These are phyloP conservation scores for Ostrea denselamellosa DNA, from an alignment of 1,140 invertebrate genomes.

Conservation along the genomic window DNA sequence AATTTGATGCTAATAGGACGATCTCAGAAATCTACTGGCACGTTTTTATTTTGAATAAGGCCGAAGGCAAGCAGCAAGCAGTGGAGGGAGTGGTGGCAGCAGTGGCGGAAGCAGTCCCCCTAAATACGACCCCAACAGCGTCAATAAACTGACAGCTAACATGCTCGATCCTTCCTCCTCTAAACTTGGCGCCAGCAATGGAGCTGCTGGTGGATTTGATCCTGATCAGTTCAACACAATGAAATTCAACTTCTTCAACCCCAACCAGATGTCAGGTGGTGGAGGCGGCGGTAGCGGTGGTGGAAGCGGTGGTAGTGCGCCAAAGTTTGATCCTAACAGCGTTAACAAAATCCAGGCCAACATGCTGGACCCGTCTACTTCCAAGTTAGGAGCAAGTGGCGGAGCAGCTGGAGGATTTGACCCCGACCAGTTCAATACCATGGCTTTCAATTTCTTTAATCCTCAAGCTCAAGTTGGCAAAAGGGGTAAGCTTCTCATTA, in stretches of 20 bases:
- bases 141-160: slow-evolving; percentile 49
- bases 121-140: slow-evolving; percentile 52
- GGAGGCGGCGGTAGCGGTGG: slow-evolving; percentile 38
- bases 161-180: slow-evolving; percentile 51
- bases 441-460: slow-evolving; percentile 61
- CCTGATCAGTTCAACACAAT: slow-evolving; percentile 55
- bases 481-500: no score
- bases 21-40: no score
- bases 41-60: background rate
- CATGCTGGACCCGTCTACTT: slow-evolving; percentile 55
- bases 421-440: slow-evolving; percentile 60
- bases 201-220: slow-evolving; percentile 44
- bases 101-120: slow-evolving; percentile 18
- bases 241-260: slow-evolving; percentile 54
- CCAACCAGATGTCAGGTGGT: slow-evolving; percentile 43
- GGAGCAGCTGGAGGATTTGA: slow-evolving; percentile 54
- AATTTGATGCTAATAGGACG: no score
- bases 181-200: slow-evolving; percentile 46
- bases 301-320: slow-evolving; percentile 30
- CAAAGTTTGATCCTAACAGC: slow-evolving; percentile 56
- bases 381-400: slow-evolving; percentile 54
- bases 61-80: background rate
- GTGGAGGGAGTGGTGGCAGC: background rate
- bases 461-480: slow-evolving; percentile 52
- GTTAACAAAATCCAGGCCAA: slow-evolving; percentile 56